A percentile compares a stretch with the other conserved stretches of the same genome.
Conservation (phyloP, 2,797 vertebrate genomes). For the Lateolabrax maculatus region DNA sequence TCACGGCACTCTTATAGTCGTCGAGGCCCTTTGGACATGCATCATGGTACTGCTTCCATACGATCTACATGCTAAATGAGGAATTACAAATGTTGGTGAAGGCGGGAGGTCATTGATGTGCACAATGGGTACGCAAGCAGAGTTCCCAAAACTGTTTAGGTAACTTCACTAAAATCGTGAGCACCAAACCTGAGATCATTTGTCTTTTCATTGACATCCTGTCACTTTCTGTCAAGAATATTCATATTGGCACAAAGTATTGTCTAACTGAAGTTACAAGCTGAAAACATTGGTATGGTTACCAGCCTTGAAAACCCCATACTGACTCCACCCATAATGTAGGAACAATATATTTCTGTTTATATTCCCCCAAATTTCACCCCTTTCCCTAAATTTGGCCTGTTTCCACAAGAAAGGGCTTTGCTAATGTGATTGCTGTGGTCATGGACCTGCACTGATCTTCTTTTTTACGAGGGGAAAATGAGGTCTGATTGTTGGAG, state of each 20-base stretch:
- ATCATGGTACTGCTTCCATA: background rate
- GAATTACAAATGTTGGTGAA: background rate
- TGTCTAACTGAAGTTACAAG: background rate
- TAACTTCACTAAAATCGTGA: background rate
- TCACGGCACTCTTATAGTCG: background rate
- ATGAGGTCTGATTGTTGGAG: conserved; percentile 85
- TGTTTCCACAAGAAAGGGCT: conserved; percentile 79
- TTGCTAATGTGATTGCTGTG: conserved; percentile 83
- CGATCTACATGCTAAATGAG: background rate
- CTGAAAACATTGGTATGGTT: background rate
- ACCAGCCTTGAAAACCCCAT: background rate
- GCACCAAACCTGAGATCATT: background rate
- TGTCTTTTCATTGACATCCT: background rate
- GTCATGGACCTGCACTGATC: conserved; percentile 79
- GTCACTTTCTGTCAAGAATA: no score
- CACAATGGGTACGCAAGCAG: background rate
- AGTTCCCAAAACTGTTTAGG: background rate
- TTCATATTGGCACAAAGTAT: background rate
- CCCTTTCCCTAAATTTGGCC: conserved; percentile 54
- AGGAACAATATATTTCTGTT: conserved; percentile 49
- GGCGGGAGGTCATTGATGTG: background rate
- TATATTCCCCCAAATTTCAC: conserved; percentile 36
- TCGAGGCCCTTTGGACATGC: background rate
- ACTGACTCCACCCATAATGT: conserved; percentile 2
- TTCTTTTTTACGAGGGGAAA: conserved; percentile 81